Conservation (phyloP, 2,113 vertebrate genomes). For the Geothlypis trichas region DNA sequence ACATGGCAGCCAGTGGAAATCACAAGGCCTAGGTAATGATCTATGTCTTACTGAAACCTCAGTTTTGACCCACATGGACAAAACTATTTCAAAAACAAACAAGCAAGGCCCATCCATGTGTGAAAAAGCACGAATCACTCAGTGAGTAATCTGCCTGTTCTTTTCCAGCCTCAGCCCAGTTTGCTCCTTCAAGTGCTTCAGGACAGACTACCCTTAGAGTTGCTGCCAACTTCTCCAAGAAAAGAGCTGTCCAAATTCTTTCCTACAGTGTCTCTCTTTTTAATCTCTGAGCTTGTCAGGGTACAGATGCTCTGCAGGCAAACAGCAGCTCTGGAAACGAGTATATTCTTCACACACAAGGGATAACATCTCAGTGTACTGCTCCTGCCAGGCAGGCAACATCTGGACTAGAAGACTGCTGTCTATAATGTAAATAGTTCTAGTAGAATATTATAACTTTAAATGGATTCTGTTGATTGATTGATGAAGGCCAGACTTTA, state of each 20-base stretch:
- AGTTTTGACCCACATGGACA: neutral
- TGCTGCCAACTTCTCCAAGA: neutral
- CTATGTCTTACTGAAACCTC: neutral
- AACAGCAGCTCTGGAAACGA: neutral
- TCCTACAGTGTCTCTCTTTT: neutral
- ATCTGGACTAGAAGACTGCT: neutral
- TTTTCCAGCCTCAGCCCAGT: neutral
- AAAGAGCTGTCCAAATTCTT: neutral
- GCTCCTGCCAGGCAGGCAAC: neutral
- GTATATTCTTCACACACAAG: neutral
- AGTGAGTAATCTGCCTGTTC: neutral
- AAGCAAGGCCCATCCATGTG: neutral
- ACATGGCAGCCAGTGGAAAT: neutral
- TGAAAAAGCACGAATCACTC: neutral
- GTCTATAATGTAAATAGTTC: neutral
- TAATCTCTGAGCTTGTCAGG: neutral
- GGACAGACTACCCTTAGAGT: neutral
- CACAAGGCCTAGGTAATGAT: neutral
- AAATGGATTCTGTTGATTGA: neutral
- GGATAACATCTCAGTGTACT: neutral
- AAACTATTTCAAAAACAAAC: conserved; percentile 19
- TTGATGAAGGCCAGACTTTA: neutral
- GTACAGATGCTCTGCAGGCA: neutral
- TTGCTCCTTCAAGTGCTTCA: neutral
- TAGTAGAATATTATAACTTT: neutral